These are phyloP conservation scores for Melinopterus prodromus DNA, from an alignment of 2,888 invertebrate species.

Conservation along the genomic window DNA sequence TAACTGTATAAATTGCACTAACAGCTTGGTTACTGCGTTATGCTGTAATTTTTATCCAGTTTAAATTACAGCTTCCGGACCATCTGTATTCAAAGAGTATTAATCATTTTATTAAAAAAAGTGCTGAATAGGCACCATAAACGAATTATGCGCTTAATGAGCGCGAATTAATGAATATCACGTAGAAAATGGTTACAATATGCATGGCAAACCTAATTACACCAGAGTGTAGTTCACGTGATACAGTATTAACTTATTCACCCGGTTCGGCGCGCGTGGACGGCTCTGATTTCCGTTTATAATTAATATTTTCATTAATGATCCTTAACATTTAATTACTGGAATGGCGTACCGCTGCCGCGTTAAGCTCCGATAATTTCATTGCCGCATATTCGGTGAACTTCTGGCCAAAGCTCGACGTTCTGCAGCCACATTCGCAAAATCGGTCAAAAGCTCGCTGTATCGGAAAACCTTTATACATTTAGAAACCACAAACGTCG, in stretches of 20 bases:
- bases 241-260: background rate
- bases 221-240: background rate
- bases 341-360: background rate
- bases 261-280: background rate
- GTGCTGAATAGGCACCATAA: background rate
- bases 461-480: background rate
- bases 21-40: too few species aligned
- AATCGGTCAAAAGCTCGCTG: too few species aligned
- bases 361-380: background rate
- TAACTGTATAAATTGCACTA: too few species aligned
- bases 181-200: background rate
- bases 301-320: slow-evolving; percentile 4
- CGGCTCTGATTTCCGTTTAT: background rate
- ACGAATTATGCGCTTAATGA: background rate
- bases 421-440: too few species aligned
- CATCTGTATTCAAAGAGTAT: too few species aligned
- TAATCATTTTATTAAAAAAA: background rate
- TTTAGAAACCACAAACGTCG: background rate
- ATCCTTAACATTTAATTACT: background rate
- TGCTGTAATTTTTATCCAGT: too few species aligned
- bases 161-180: background rate
- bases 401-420: background rate
- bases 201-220: background rate
- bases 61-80: too few species aligned
- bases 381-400: background rate